Percentiles rank a stretch among this genome's conserved stretches.
phyloP scores from a whole-genome alignment of 2,113 vertebrate species.

The Sisor rabdophorus region DNA sequence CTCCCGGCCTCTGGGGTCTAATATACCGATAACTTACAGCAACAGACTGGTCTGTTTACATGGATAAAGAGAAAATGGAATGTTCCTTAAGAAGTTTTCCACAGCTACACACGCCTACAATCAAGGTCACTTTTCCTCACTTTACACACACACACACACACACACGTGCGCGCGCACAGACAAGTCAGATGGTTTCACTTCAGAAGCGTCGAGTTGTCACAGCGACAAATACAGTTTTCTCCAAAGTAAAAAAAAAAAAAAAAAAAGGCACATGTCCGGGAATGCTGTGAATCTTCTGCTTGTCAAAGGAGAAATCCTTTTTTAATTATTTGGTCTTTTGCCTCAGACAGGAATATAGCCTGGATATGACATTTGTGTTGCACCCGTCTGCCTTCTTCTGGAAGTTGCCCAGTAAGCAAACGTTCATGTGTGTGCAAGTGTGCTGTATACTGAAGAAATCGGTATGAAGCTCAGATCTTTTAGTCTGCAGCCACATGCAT shows the following conservation, averaged over 20 bases:
- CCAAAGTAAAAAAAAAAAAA: constrained; percentile 12
- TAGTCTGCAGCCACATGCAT: constrained; percentile 2
- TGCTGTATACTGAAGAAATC: not conserved
- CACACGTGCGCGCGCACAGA: constrained; percentile 22
- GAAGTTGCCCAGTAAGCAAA: not conserved
- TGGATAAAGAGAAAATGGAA: constrained; percentile 12
- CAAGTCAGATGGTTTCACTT: constrained; percentile 19
- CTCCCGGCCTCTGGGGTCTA: constrained; percentile 48
- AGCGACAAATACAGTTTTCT: constrained; percentile 34
- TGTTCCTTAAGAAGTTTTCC: constrained; percentile 21
- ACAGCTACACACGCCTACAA: constrained; percentile 18
- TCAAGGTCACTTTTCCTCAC: constrained; percentile 35
- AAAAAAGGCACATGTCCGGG: constrained; percentile 13
- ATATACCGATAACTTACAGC: constrained; percentile 17
- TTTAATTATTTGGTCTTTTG: constrained; percentile 4
- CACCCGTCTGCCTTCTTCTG: not conserved
- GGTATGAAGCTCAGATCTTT: constrained; percentile 11
- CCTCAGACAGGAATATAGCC: not conserved
- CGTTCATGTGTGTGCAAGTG: not conserved
- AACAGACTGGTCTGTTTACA: constrained; percentile 16
- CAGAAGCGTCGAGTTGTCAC: constrained; percentile 29
- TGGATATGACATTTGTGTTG: constrained; percentile 25
- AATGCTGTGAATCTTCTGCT: constrained; percentile 15
- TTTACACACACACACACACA: constrained; percentile 35
- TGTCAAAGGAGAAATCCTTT: constrained; percentile 1